phyloP scores from a whole-genome alignment of 2,888 invertebrate genomes.

The Pseudococcus jackbeardsleyi region DNA sequence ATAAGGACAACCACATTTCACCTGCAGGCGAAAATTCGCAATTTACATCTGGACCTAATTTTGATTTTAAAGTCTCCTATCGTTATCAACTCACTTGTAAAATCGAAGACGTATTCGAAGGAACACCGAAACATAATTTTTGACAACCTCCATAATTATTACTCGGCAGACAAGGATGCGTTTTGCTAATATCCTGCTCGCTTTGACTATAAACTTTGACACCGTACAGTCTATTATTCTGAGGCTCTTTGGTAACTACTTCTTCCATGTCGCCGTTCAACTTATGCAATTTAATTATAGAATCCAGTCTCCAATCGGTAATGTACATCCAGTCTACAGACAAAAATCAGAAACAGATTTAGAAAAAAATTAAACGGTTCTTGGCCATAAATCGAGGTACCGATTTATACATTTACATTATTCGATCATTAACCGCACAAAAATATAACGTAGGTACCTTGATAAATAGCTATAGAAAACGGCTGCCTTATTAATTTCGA shows the following conservation, averaged over 20 bases:
- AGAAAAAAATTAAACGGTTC: constrained; percentile 67
- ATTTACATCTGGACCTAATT: not conserved
- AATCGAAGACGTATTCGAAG: constrained; percentile 72
- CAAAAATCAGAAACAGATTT: not conserved
- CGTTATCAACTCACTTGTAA: constrained; percentile 1
- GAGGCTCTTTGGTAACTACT: constrained; percentile 88
- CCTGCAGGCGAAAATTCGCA: constrained; percentile 65
- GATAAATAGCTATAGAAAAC: constrained; percentile 91
- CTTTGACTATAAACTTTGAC: constrained; percentile 88
- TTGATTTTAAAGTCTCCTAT: not conserved
- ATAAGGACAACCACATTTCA: constrained; percentile 90
- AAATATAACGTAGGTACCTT: constrained; percentile 69
- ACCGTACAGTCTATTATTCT: constrained; percentile 90
- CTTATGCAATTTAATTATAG: constrained; percentile 91
- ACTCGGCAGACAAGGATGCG: constrained; percentile 82
- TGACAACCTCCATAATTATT: constrained; percentile 90
- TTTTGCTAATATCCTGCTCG: constrained; percentile 78
- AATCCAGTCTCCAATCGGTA: constrained; percentile 96
- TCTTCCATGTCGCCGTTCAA: constrained; percentile 89
- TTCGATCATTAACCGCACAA: not conserved
- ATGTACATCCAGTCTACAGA: constrained; percentile 89
- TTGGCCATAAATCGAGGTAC: not conserved
- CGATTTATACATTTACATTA: not conserved
- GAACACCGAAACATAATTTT: constrained; percentile 94
- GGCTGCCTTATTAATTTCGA: constrained; percentile 89